phyloP scores from a whole-genome alignment of 2,113 vertebrate species.

The Phaethon lepturus region DNA sequence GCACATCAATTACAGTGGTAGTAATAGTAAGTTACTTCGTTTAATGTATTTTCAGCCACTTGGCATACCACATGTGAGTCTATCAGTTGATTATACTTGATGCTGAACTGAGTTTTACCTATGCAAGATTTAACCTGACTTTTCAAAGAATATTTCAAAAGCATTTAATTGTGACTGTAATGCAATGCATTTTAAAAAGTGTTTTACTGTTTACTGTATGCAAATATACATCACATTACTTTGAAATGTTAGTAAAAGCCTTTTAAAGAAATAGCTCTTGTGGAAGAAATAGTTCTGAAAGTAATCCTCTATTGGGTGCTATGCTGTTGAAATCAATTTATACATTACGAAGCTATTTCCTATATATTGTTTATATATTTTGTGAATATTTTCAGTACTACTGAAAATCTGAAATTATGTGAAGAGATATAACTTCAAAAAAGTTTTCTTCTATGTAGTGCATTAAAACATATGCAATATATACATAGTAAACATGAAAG shows the following conservation, averaged over 20 bases:
- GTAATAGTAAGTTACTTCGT: not conserved
- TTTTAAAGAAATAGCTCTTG: not conserved
- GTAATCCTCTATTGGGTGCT: not conserved
- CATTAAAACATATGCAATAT: not conserved
- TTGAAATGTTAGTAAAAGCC: not conserved
- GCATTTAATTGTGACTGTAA: not conserved
- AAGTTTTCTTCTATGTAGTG: not conserved
- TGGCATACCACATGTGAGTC: not conserved
- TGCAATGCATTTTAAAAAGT: not conserved
- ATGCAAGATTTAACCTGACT: not conserved
- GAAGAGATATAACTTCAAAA: not conserved
- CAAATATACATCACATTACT: not conserved
- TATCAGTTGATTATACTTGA: not conserved
- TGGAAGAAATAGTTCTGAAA: not conserved
- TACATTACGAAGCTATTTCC: not conserved
- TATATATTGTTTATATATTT: not conserved
- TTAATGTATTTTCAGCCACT: not conserved
- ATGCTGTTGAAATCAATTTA: not conserved
- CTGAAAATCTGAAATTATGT: not conserved
- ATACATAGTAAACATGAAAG: not conserved
- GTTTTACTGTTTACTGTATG: not conserved
- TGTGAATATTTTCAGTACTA: not conserved
- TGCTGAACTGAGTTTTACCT: not conserved
- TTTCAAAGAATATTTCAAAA: not conserved
- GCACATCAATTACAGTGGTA: conserved; percentile 28